phyloP scores from a whole-genome alignment of 2,113 vertebrate genomes.

The Chaenocephalus aceratus region DNA sequence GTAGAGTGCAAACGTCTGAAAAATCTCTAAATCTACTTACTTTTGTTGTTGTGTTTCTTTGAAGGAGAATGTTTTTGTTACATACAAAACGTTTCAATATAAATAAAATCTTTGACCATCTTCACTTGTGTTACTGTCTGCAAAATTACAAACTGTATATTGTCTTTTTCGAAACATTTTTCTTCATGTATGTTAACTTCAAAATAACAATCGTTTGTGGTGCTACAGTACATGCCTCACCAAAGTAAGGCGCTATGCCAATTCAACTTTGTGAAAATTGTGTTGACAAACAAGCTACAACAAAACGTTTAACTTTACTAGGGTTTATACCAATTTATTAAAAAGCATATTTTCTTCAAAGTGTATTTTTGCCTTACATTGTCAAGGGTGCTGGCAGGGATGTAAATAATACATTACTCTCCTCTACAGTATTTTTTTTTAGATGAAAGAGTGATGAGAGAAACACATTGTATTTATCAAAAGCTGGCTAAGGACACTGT shows the following conservation, averaged over 20 bases:
- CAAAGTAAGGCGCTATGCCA: not conserved
- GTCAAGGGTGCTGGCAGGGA: not conserved
- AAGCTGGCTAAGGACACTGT: not conserved
- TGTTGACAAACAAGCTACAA: too few relatives aligned
- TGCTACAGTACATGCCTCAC: not conserved
- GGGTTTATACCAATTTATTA: too few relatives aligned
- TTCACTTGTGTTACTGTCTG: not conserved
- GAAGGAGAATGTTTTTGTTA: not conserved
- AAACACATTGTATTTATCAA: not conserved
- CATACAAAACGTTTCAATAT: not conserved
- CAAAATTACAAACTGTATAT: not conserved
- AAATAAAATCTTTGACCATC: not conserved
- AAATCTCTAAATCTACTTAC: not conserved
- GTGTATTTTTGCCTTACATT: not conserved
- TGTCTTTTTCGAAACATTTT: too few relatives aligned
- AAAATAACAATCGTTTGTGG: too few relatives aligned
- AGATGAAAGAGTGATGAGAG: constrained; percentile 4
- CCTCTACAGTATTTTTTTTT: not conserved
- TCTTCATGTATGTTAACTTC: not conserved
- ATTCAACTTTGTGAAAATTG: not conserved
- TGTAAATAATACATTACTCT: not conserved
- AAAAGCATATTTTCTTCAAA: too few relatives aligned
- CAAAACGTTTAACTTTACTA: too few relatives aligned
- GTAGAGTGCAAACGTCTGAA: not conserved
- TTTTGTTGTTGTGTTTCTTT: not conserved